Evolutionary conservation across 2,888 invertebrate genomes (phyloP).

Genomic region (Diadromus collaris): DNA sequence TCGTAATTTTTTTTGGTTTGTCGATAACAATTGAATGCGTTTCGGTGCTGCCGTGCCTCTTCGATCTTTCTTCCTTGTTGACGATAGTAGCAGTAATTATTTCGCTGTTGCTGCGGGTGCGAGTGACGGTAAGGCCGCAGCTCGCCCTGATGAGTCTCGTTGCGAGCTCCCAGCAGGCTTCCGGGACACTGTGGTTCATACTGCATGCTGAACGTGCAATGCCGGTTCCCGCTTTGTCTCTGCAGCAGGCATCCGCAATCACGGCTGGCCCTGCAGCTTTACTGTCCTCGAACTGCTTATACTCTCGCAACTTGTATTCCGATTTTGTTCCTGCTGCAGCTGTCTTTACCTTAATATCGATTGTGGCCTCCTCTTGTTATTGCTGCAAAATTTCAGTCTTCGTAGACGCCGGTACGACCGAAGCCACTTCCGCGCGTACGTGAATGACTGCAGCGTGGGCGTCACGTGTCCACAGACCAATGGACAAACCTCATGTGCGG

Average conservation of each 20-base stretch:
- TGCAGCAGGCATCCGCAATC: conserved; percentile 61
- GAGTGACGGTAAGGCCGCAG: conserved; percentile 54
- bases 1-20: neutral
- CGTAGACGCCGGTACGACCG: neutral
- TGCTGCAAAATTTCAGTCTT: neutral
- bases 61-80: conserved; percentile 20
- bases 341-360: neutral
- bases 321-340: neutral
- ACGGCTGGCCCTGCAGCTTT: conserved; percentile 59
- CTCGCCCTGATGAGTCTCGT: conserved; percentile 77
- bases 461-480: conserved; percentile 54
- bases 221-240: conserved; percentile 59
- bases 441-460: conserved; percentile 44
- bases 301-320: neutral
- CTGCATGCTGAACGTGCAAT: conserved; percentile 77
- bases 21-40: neutral
- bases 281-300: conserved; percentile 30
- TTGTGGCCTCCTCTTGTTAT: neutral
- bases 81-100: conserved; percentile 29
- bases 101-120: conserved; percentile 37
- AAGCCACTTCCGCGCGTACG: conserved; percentile 45
- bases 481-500: conserved; percentile 56
- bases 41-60: neutral
- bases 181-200: conserved; percentile 78
- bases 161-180: conserved; percentile 76